Base-by-base conservation (phyloP, 2,888 invertebrate genomes). In the Thumatha senex region DNA sequence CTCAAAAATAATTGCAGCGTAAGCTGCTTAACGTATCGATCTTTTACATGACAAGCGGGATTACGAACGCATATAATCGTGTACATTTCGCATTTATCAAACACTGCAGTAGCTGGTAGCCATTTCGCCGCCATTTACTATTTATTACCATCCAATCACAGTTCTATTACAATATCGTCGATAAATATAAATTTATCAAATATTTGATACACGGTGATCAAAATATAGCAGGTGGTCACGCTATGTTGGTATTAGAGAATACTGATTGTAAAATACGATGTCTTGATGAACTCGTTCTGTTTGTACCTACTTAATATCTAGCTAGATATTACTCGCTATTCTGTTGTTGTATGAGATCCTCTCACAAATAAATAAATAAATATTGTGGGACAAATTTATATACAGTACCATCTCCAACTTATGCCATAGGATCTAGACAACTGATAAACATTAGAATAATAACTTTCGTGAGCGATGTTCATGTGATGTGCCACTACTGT, bases 261-360 rank as follows among this genome's bases (percentile, higher is more conserved):
- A 24, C 44, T 65, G 65, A 67, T 65, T 65, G 65, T 65, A 61
- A 65, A 61, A 64, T 65, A 65, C 50, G 55, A 54, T 12, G n/a
- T 36, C 50, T 58, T 64, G 68, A 58, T 64, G 41, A 55, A 50
- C 39, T 41, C 41, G n/a, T 3, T 38, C 13, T 0, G 13, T 8
- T 36, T 40, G 31, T 41, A 29, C 38, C 12, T 48, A 46, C 36
- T 45, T 41, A n/a, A n/a, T n/a, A n/a, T n/a, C n/a, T 44, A 30
- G 36, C 35, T 42, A n/a, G 34, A 11, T 31, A n/a, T 43, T 39
- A 24, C 5, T 24, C 18, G 18, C 18, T 24, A 5, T 24, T 24
- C 18, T 29, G 31, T 36, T 34, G 38, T 0, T 3, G 41, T 36
- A 24, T 4, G 5, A 24, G 18, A 5, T 24, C 18, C 2, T 24